Percentiles rank a stretch among this genome's conserved stretches.
Conservation (phyloP, 2,797 vertebrate genomes). For the Mionectes olivaceus region DNA sequence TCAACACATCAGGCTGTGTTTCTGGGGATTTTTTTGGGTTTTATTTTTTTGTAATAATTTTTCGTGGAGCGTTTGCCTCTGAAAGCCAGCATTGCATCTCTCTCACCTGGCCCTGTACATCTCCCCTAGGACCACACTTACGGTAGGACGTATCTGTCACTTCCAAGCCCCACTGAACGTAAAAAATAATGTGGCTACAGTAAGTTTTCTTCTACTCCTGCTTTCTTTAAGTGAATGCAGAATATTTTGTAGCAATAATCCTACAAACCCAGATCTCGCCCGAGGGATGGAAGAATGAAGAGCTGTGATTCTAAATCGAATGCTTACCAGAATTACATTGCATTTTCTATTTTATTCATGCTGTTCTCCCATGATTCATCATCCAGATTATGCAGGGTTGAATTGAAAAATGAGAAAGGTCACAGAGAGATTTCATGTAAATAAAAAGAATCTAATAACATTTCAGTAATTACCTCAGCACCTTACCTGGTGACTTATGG, state of each 20-base stretch:
- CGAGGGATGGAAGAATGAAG: background rate
- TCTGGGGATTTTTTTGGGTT: too few relatives aligned
- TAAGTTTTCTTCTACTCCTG: constrained; percentile 9
- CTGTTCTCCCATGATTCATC: background rate
- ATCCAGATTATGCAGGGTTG: background rate
- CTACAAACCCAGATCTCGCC: background rate
- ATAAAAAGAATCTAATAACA: background rate
- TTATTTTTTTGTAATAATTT: background rate
- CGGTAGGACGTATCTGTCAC: background rate
- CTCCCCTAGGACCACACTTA: constrained; percentile 5
- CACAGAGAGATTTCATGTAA: background rate
- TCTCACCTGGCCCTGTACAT: background rate
- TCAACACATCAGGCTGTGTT: background rate
- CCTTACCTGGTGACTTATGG: background rate
- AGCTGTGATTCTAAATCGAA: background rate
- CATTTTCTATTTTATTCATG: constrained; percentile 8
- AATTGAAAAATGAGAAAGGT: background rate
- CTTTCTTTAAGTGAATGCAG: constrained; percentile 23
- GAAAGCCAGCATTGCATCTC: background rate
- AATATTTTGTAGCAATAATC: background rate
- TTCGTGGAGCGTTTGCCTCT: background rate
- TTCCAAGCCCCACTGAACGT: constrained; percentile 17
- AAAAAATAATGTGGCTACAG: background rate
- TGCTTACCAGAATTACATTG: background rate
- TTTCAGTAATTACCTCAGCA: background rate